phyloP scores from a whole-genome alignment of 2,797 vertebrate species.

The Enteromius afrohamiltoni region DNA sequence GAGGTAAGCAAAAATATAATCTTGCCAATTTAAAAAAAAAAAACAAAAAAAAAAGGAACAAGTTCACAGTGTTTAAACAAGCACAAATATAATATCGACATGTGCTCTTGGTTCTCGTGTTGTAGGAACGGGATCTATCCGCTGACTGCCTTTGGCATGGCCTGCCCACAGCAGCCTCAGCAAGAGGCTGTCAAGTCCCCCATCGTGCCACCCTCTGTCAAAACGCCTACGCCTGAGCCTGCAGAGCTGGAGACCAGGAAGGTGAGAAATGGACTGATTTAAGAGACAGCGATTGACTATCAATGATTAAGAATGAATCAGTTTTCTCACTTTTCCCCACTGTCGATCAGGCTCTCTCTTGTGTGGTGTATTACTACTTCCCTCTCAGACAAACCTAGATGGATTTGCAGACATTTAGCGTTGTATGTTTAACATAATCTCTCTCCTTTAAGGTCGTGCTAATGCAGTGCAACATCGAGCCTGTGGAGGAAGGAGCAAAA shows the following conservation, averaged over 20 bases:
- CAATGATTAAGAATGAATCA: background rate
- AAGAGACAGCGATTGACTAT: background rate
- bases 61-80: background rate
- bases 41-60: too few relatives aligned
- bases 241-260: conserved; percentile 96
- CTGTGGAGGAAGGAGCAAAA: conserved; percentile 93
- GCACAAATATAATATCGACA: background rate
- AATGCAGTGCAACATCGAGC: conserved; percentile 99
- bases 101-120: background rate
- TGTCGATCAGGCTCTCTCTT: background rate
- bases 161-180: conserved; percentile 92
- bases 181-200: conserved; percentile 94
- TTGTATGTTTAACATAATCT: background rate
- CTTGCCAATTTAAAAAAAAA: background rate
- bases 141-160: conserved; percentile 93
- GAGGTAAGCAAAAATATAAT: conserved; percentile 76
- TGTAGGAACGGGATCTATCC: conserved; percentile 96
- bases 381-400: background rate
- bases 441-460: conserved; percentile 85
- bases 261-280: conserved; percentile 72
- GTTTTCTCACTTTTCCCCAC: background rate
- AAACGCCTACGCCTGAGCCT: conserved; percentile 94
- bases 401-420: background rate
- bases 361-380: background rate
- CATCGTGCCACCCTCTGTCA: conserved; percentile 92